A percentile compares a stretch with the other conserved stretches of the same genome.
These are phyloP conservation scores for Psammodynastes pulverulentus DNA, from an alignment of 2,113 vertebrate species.

Conservation along the genomic window DNA sequence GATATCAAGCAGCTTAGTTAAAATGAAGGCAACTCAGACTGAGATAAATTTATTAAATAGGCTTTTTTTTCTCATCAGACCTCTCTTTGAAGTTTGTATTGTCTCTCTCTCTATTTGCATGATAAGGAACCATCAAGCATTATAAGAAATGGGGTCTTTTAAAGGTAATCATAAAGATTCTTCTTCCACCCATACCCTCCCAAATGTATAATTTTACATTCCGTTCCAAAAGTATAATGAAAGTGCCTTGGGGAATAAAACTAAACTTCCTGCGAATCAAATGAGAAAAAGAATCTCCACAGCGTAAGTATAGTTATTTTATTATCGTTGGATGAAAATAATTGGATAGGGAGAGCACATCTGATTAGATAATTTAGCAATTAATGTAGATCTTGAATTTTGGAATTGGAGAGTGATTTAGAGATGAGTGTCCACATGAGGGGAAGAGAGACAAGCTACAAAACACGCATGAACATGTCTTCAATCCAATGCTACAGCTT, in stretches of 20 bases:
- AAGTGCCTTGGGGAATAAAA: background rate
- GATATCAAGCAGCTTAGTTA: conserved; percentile 53
- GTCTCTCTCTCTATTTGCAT: conserved; percentile 49
- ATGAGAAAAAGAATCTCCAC: background rate
- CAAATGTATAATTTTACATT: conserved; percentile 18
- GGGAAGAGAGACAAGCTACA: background rate
- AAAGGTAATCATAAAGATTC: conserved; percentile 36
- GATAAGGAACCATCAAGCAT: conserved; percentile 43
- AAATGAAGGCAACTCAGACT: conserved; percentile 16
- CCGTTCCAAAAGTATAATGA: conserved; percentile 6
- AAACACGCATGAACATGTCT: background rate
- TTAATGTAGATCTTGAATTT: background rate
- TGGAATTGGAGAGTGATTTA: background rate
- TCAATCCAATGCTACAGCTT: background rate
- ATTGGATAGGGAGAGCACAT: background rate
- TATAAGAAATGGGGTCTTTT: conserved; percentile 36
- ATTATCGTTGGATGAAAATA: background rate
- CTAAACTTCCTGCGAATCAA: background rate
- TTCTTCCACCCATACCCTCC: background rate
- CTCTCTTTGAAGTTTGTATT: conserved; percentile 49
- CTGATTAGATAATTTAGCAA: background rate
- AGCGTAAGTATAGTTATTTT: conserved; percentile 4
- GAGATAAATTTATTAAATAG: conserved; percentile 51
- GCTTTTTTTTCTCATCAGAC: conserved; percentile 25
- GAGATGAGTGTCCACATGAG: background rate